phyloP scores from a whole-genome alignment of 2,797 vertebrate species.

The Leptodactylus fallax region DNA sequence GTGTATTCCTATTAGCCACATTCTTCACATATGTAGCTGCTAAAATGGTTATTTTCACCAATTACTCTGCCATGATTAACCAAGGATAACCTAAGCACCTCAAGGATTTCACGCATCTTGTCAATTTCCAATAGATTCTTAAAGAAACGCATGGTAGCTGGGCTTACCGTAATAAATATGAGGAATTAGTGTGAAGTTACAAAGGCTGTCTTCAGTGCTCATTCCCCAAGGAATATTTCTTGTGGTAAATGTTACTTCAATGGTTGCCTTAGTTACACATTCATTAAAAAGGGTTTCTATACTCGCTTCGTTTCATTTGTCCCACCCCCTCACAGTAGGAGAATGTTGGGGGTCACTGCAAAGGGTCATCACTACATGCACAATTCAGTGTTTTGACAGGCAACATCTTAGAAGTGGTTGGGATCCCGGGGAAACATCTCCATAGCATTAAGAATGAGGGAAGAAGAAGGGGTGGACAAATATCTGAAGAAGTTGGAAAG shows the following conservation, averaged over 20 bases:
- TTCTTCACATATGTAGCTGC: not conserved
- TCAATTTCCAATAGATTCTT: not conserved
- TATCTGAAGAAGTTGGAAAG: not conserved
- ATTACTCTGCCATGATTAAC: not conserved
- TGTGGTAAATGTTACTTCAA: not conserved
- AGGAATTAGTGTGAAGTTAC: not conserved
- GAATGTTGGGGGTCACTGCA: not conserved
- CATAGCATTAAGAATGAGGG: not conserved
- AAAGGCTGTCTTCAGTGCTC: not conserved
- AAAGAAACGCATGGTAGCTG: slow-evolving; percentile 8
- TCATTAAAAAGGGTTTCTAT: slow-evolving; percentile 16
- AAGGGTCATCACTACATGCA: not conserved
- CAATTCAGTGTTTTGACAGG: slow-evolving; percentile 9
- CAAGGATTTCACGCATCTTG: not conserved
- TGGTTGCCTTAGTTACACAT: slow-evolving; percentile 1
- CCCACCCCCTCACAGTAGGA: not conserved
- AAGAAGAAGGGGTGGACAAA: not conserved
- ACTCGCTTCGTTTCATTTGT: not conserved
- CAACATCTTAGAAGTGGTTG: slow-evolving; percentile 4
- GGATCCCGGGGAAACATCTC: not conserved
- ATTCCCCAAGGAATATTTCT: not conserved
- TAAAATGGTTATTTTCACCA: not conserved
- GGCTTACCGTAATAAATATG: not conserved
- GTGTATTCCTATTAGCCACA: not conserved
- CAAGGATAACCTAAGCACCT: not conserved